phyloP scores from a whole-genome alignment of 2,888 invertebrate genomes.

The Eilema sororculum region DNA sequence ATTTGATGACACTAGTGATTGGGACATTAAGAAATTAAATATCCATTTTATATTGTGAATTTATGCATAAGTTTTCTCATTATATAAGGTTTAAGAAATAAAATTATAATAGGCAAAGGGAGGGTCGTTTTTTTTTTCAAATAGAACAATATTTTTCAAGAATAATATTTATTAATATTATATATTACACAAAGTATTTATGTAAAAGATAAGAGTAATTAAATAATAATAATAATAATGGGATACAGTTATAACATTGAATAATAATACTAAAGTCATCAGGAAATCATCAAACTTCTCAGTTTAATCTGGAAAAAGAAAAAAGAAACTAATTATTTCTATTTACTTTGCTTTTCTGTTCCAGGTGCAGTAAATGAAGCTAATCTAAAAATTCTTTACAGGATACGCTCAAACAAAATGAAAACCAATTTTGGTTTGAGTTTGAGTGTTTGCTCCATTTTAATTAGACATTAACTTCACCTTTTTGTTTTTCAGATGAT shows the following conservation, averaged over 20 bases:
- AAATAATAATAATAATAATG: slow-evolving; percentile 58
- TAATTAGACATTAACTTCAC: slow-evolving; percentile 74
- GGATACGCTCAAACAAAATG: slow-evolving; percentile 71
- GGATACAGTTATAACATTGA: slow-evolving; percentile 56
- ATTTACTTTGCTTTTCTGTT: slow-evolving; percentile 83
- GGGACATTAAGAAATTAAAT: slow-evolving; percentile 61
- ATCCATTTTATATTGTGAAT: slow-evolving; percentile 39
- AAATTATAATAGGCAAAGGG: slow-evolving; percentile 74
- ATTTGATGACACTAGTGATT: slow-evolving; percentile 54
- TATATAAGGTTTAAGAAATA: slow-evolving; percentile 64
- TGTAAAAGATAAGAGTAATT: slow-evolving; percentile 58
- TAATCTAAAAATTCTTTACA: slow-evolving; percentile 75
- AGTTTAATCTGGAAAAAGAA: slow-evolving; percentile 78
- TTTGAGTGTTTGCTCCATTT: slow-evolving; percentile 78
- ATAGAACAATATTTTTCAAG: slow-evolving; percentile 53
- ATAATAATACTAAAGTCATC: slow-evolving; percentile 50
- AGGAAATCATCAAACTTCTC: slow-evolving; percentile 60
- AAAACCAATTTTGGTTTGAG: slow-evolving; percentile 56
- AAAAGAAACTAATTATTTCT: slow-evolving; percentile 71
- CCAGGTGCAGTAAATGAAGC: slow-evolving; percentile 80
- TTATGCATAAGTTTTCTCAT: slow-evolving; percentile 49
- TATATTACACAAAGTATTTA: slow-evolving; percentile 55
- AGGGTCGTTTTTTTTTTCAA: slow-evolving; percentile 74
- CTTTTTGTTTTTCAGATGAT: slow-evolving; percentile 86
- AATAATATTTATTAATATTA: slow-evolving; percentile 61